A percentile compares a stretch with the other conserved stretches of the same genome.
Evolutionary conservation across 2,797 vertebrate species (phyloP).

Genomic region (Decapterus maruadsi): DNA sequence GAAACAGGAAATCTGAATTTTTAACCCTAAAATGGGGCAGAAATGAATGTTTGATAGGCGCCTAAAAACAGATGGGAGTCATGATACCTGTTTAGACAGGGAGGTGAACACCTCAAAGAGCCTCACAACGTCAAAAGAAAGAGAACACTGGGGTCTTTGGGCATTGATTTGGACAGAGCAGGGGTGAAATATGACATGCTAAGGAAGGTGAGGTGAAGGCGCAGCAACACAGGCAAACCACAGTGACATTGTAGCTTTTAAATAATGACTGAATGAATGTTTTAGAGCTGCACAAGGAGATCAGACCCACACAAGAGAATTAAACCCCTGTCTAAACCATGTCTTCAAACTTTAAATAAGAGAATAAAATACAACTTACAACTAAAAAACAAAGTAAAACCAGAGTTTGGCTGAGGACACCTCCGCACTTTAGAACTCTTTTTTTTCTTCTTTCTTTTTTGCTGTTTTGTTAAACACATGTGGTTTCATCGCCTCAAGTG

Average conservation of each 20-base stretch:
- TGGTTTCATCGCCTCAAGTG: slow-evolving; percentile 16
- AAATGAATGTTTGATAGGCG: slow-evolving; percentile 67
- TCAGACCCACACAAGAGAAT: not conserved
- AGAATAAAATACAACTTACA: not conserved
- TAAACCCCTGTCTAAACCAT: not conserved
- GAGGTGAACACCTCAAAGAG: not conserved
- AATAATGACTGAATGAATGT: not conserved
- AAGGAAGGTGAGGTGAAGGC: not conserved
- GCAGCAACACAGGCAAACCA: not conserved
- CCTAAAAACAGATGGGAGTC: slow-evolving; percentile 44
- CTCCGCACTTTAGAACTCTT: not conserved
- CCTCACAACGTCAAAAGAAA: not conserved
- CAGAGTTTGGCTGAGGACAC: too few relatives aligned
- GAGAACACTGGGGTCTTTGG: not conserved
- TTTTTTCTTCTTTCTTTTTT: too few relatives aligned
- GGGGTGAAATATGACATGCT: not conserved
- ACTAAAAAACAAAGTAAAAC: not conserved
- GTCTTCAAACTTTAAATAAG: not conserved
- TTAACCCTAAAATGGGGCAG: slow-evolving; percentile 60
- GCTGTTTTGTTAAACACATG: not conserved
- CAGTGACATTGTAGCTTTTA: not conserved
- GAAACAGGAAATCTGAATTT: slow-evolving; percentile 56
- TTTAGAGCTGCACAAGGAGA: not conserved
- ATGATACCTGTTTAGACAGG: slow-evolving; percentile 21
- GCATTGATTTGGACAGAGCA: not conserved